phyloP scores from a whole-genome alignment of 2,888 invertebrate genomes.

The Drosophila planitibia region DNA sequence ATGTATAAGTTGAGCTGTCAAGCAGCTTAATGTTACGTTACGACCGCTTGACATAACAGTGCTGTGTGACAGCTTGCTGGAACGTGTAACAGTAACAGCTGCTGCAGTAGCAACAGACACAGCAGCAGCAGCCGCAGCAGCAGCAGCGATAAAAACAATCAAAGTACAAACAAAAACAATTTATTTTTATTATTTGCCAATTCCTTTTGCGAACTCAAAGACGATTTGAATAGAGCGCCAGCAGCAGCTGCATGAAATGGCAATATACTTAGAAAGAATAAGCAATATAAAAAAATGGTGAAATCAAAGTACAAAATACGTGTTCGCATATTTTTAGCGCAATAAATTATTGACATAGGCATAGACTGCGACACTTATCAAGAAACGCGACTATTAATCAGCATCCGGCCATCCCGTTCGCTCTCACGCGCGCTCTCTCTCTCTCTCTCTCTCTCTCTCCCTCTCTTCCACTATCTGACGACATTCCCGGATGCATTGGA shows the following conservation, averaged over 20 bases:
- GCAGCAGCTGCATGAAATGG: slow-evolving; percentile 23
- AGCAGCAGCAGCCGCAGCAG: neutral
- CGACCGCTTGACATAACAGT: slow-evolving; percentile 1
- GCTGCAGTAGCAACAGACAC: slow-evolving; percentile 15
- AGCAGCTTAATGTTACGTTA: slow-evolving; percentile 9
- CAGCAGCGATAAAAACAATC: slow-evolving; percentile 12
- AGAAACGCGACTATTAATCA: slow-evolving; percentile 39
- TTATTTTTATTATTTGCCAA: slow-evolving; percentile 4
- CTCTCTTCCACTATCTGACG: neutral
- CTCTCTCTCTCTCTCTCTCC: neutral
- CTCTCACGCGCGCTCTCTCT: neutral
- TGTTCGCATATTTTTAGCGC: slow-evolving; percentile 46
- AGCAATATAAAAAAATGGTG: slow-evolving; percentile 1
- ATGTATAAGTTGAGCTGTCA: neutral
- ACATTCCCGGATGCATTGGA: neutral
- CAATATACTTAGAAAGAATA: slow-evolving; percentile 22
- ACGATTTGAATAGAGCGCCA: slow-evolving; percentile 21
- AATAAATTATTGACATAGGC: slow-evolving; percentile 8
- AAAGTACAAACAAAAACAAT: slow-evolving; percentile 38
- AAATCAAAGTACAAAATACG: slow-evolving; percentile 47
- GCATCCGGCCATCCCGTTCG: slow-evolving; percentile 8
- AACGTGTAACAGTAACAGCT: slow-evolving; percentile 12
- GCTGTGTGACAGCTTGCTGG: neutral
- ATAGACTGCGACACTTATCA: neutral
- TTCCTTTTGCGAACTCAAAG: neutral